Conservation (phyloP, 1,140 invertebrate species). For the Anoplophora glabripennis region DNA sequence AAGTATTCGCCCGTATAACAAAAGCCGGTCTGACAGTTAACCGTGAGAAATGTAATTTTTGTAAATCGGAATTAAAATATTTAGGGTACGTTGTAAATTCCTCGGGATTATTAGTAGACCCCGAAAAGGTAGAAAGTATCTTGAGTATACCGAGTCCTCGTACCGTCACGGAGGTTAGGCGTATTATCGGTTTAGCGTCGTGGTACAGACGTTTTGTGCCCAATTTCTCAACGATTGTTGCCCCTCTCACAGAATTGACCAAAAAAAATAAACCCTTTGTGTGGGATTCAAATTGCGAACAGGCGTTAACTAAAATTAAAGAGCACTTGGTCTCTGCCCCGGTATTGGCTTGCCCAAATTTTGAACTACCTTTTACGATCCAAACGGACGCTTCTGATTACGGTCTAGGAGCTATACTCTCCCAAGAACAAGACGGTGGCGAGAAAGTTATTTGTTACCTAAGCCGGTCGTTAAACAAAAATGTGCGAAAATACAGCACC, state of each 20-base stretch:
- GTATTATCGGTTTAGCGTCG: too few relatives aligned
- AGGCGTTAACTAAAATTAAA: too few relatives aligned
- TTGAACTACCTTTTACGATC: constrained; percentile 19
- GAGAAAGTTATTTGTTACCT: constrained; percentile 30
- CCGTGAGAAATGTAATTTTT: constrained; percentile 41
- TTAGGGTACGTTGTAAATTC: constrained; percentile 43
- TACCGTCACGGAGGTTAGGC: too few relatives aligned
- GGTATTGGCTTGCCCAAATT: constrained; percentile 32
- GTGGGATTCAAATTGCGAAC: too few relatives aligned
- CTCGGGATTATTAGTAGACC: constrained; percentile 41
- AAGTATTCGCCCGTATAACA: background rate
- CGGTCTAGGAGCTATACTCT: constrained; percentile 30
- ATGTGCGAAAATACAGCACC: constrained; percentile 43
- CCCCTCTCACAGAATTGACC: too few relatives aligned
- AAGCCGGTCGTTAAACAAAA: constrained; percentile 33
- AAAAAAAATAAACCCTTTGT: too few relatives aligned
- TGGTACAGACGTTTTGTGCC: too few relatives aligned
- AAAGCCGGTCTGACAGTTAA: constrained; percentile 30
- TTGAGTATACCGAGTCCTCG: too few relatives aligned
- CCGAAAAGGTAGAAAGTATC: too few relatives aligned
- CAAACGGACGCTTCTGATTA: constrained; percentile 20
- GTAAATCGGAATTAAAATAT: constrained; percentile 36
- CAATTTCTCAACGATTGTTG: too few relatives aligned
- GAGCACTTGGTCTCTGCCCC: constrained; percentile 23
- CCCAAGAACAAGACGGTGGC: constrained; percentile 22